Evolutionary conservation across 2,888 invertebrate genomes (phyloP), one percentile per base, ranked within the genome.

Genomic region (Habroteleia sp.): DNA sequence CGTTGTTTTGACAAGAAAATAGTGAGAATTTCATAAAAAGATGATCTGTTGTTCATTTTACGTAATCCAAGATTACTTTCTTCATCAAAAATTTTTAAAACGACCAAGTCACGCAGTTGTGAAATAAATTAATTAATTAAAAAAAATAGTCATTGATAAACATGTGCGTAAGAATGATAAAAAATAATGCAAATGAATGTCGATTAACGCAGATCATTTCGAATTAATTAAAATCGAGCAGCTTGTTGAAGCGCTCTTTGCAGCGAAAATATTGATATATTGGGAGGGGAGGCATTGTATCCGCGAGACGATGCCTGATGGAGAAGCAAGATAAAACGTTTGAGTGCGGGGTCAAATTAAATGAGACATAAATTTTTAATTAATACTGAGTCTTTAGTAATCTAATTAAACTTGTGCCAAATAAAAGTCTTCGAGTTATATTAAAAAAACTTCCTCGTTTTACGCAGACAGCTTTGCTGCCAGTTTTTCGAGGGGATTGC

Each of bases 361-460:
- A 72, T 72, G 72, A 72, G 58, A 72, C 63, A 65, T 65, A 58
- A 63, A 72, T 72, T 72, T 72, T 72, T 65, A 72, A 72, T 72
- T 72, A 72, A 65, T 72, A 58, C 72, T 16, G 56, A 56, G 63
- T 72, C 72, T 72, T 72, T 72, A 65, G 72, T 72, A 65, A 72
- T 72, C 72, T 65, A 72, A 72, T 72, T 72, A 72, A 72, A 72
- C 54, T 58, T 50, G 72, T 48, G 72, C 65, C 65, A 65, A 73
- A 73, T 60, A 73, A 73, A 73, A 73, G 73, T 72, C 56, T 63
- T 58, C 20, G 58, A 71, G 73, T 72, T 72, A 41, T 72, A 72
- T 72, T 48, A 72, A 63, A 72, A 73, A 65, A 65, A 72, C 41
- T 73, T 58, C 11, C 52, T 31, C 65, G 73, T 65, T 72, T 72